These are phyloP conservation scores for Castor canadensis DNA, from an alignment of 2,113 vertebrate species.

Conservation along the genomic window DNA sequence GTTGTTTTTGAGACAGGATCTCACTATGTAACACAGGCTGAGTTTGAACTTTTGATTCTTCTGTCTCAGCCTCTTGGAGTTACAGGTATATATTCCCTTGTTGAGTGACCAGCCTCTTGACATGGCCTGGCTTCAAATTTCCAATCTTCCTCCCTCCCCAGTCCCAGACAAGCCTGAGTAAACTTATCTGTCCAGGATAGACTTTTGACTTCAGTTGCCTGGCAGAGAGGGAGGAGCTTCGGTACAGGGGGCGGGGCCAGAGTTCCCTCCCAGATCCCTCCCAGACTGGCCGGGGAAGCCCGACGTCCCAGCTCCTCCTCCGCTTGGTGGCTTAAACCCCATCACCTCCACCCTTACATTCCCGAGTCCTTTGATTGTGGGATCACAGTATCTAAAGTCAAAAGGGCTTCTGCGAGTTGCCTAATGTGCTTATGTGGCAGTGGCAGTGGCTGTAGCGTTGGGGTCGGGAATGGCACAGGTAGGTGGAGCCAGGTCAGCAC, in stretches of 20 bases:
- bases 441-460: background rate
- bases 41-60: no score
- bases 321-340: background rate
- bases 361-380: background rate
- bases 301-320: background rate
- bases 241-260: background rate
- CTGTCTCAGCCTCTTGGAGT: no score
- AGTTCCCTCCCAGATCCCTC: background rate
- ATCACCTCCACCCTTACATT: background rate
- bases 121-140: background rate
- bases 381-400: conserved; percentile 30
- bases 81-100: no score
- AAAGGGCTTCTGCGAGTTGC: background rate
- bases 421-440: background rate
- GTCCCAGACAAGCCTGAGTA: background rate
- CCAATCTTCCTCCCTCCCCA: background rate
- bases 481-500: conserved; percentile 59
- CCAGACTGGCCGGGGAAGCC: background rate
- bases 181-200: accelerated
- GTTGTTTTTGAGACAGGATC: no score
- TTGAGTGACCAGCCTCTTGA: background rate
- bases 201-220: background rate
- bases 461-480: background rate
- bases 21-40: no score
- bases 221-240: background rate